phyloP scores from a whole-genome alignment of 2,888 invertebrate genomes.

The Thysanoteuthis rhombus region DNA sequence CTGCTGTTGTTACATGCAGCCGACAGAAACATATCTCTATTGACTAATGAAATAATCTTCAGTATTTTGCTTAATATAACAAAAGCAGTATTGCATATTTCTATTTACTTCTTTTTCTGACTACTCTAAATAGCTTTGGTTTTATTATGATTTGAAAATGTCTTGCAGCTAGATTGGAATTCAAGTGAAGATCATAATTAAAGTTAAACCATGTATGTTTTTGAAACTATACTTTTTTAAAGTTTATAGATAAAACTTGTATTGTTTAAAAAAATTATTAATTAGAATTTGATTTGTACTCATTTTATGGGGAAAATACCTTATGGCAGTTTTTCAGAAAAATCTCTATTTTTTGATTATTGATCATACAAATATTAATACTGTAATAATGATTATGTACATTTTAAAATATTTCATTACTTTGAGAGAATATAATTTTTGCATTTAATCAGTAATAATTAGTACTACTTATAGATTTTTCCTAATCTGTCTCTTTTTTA shows the following conservation, averaged over 20 bases:
- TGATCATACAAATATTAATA: too few species aligned
- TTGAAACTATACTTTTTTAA: too few species aligned
- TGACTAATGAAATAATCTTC: not conserved
- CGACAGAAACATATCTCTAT: too few species aligned
- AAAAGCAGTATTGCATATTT: not conserved
- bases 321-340: not conserved
- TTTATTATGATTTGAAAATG: too few species aligned
- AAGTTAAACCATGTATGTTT: too few species aligned
- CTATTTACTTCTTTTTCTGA: not conserved
- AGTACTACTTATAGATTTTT: not conserved
- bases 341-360: not conserved
- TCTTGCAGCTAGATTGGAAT: not conserved
- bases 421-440: too few species aligned
- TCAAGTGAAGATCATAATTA: not conserved
- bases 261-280: not conserved
- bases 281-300: not conserved
- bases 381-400: not conserved
- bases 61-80: too few species aligned
- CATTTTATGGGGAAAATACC: too few species aligned
- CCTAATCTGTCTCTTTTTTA: not conserved
- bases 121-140: too few species aligned
- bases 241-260: too few species aligned
- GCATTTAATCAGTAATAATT: not conserved
- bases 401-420: too few species aligned
- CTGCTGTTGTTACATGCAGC: too few species aligned